Evolutionary conservation across 2,888 invertebrate genomes (phyloP).

Genomic region (Caenorhabditis parvicauda): DNA sequence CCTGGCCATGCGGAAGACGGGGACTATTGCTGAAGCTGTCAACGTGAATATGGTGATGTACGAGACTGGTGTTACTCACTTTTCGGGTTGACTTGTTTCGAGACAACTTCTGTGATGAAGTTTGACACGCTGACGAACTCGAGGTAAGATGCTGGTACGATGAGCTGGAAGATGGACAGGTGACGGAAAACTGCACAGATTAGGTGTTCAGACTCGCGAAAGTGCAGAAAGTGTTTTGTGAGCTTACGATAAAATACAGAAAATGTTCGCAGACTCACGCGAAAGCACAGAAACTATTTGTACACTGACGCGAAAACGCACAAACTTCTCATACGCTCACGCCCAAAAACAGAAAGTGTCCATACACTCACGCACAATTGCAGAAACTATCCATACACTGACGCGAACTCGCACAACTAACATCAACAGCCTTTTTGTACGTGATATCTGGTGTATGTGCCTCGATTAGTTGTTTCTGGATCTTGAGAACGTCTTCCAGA

Average conservation of each 20-base stretch:
- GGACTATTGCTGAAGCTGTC: constrained; percentile 13
- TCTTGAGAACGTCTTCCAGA: constrained; percentile 19
- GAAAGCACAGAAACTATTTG: no score
- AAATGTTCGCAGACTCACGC: no score
- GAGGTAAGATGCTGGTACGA: constrained; percentile 26
- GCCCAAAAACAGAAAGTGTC: no score
- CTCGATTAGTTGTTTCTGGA: constrained; percentile 21
- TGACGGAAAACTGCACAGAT: no score
- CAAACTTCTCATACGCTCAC: no score
- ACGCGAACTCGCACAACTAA: neutral
- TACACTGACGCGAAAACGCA: no score
- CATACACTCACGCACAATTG: no score
- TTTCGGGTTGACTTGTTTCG: constrained; percentile 9
- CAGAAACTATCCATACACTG: no score
- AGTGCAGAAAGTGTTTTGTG: no score
- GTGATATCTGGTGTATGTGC: constrained; percentile 12
- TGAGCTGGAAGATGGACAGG: constrained; percentile 14
- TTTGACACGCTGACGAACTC: constrained; percentile 15
- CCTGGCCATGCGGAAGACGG: constrained; percentile 15
- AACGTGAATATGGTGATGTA: neutral
- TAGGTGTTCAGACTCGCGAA: no score
- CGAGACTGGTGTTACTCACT: constrained; percentile 6
- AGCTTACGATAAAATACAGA: no score
- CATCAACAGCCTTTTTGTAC: constrained; percentile 17
- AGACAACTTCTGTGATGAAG: constrained; percentile 19